A percentile compares a stretch with the other conserved stretches of the same genome.
Evolutionary conservation across 2,113 vertebrate species (phyloP).

Genomic region (Tursiops truncatus): DNA sequence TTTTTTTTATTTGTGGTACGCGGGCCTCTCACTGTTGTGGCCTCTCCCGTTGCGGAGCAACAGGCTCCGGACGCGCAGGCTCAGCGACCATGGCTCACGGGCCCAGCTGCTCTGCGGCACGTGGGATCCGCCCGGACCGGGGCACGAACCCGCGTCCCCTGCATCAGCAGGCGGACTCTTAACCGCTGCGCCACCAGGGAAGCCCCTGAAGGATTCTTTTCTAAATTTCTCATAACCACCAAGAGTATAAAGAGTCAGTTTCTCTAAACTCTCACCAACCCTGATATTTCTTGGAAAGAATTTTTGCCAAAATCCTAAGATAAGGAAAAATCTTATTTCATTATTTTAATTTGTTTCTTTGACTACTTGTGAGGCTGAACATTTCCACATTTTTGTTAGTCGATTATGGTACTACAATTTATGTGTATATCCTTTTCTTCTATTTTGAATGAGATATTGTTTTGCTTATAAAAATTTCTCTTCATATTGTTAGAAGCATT

Average conservation of each 20-base stretch:
- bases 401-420: neutral
- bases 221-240: neutral
- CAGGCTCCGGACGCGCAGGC: too few species aligned
- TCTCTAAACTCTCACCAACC: neutral
- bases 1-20: too few species aligned
- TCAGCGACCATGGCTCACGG: too few species aligned
- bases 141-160: too few species aligned
- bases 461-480: neutral
- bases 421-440: neutral
- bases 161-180: too few species aligned
- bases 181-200: too few species aligned
- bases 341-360: slow-evolving; percentile 14
- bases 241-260: neutral
- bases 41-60: too few species aligned
- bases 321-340: neutral
- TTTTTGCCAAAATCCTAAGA: slow-evolving; percentile 28
- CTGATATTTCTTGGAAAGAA: neutral
- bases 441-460: neutral
- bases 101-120: too few species aligned
- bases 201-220: neutral
- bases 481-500: slow-evolving; percentile 47
- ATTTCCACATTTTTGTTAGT: slow-evolving; percentile 5
- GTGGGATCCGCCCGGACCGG: too few species aligned
- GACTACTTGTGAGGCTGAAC: neutral
- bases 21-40: too few species aligned